A percentile compares a stretch with the other conserved stretches of the same genome.
Evolutionary conservation across 2,888 invertebrate species (phyloP).

Genomic region (Cosmopolites sordidus): DNA sequence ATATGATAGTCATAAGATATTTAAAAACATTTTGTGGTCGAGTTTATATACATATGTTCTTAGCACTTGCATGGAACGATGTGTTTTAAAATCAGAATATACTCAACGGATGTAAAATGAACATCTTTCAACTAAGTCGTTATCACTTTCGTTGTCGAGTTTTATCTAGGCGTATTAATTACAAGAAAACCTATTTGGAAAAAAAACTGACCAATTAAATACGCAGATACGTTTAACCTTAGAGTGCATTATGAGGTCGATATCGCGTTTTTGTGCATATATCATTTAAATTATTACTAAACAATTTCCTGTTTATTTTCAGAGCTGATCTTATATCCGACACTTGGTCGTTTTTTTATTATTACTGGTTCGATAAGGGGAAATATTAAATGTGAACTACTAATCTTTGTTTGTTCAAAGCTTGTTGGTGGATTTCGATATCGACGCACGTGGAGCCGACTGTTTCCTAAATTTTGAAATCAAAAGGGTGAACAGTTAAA

Average conservation of each 20-base stretch:
- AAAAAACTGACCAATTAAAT: slow-evolving; percentile 12
- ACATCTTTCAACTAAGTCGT: no score
- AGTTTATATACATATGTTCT: no score
- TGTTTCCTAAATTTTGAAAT: no score
- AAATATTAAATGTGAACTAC: not conserved
- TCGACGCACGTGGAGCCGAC: not conserved
- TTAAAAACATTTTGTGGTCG: no score
- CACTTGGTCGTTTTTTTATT: slow-evolving; percentile 17
- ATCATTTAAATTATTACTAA: slow-evolving; percentile 28
- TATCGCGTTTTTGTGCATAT: slow-evolving; percentile 9
- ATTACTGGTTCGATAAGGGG: not conserved
- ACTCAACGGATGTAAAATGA: no score
- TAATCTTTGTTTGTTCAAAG: slow-evolving; percentile 1
- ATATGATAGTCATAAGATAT: no score
- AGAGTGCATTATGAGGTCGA: slow-evolving; percentile 6
- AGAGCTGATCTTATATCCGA: slow-evolving; percentile 29
- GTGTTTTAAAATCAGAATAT: no score
- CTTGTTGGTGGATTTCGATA: not conserved
- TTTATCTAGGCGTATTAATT: not conserved
- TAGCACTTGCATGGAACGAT: no score
- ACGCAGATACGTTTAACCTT: slow-evolving; percentile 11
- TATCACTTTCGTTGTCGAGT: no score
- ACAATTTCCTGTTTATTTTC: slow-evolving; percentile 33
- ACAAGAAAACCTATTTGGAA: not conserved
- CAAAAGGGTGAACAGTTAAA: no score